Evolutionary conservation across 2,888 invertebrate species (phyloP).

Genomic region (Bombyx huttoni): DNA sequence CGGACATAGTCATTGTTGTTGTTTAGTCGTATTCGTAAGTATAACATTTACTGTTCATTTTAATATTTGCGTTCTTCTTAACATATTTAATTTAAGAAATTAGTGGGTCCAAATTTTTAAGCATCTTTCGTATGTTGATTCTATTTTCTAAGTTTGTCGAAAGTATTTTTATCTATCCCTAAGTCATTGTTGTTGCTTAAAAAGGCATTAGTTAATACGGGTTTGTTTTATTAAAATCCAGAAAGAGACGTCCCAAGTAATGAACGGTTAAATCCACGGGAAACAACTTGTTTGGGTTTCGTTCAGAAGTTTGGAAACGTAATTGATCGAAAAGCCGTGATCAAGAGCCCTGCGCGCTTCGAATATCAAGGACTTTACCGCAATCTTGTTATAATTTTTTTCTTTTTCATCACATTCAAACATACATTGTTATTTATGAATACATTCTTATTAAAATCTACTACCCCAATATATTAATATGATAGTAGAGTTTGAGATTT

Average conservation of each 20-base stretch:
- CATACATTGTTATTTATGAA: neutral
- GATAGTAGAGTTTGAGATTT: too few species aligned
- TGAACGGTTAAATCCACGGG: slow-evolving; percentile 1
- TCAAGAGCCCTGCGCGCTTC: neutral
- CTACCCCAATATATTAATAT: too few species aligned
- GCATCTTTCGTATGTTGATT: too few species aligned
- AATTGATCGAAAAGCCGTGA: slow-evolving; percentile 19
- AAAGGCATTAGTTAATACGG: neutral
- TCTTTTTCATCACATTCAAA: neutral
- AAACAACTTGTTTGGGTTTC: slow-evolving; percentile 4
- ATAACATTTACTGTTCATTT: too few species aligned
- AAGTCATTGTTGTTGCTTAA: neutral
- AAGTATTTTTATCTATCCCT: neutral
- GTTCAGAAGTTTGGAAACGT: slow-evolving; percentile 11
- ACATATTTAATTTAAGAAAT: too few species aligned
- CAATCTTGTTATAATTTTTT: slow-evolving; percentile 1
- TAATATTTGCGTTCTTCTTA: too few species aligned
- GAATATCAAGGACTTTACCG: neutral
- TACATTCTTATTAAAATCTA: too few species aligned
- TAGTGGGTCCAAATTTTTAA: too few species aligned
- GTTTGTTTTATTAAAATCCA: neutral
- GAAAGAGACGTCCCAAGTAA: slow-evolving; percentile 1
- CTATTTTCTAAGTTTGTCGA: too few species aligned
- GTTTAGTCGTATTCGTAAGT: neutral
- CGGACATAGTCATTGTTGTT: neutral